Conservation (phyloP, 2,797 vertebrate genomes). For the Spheniscus humboldti region DNA sequence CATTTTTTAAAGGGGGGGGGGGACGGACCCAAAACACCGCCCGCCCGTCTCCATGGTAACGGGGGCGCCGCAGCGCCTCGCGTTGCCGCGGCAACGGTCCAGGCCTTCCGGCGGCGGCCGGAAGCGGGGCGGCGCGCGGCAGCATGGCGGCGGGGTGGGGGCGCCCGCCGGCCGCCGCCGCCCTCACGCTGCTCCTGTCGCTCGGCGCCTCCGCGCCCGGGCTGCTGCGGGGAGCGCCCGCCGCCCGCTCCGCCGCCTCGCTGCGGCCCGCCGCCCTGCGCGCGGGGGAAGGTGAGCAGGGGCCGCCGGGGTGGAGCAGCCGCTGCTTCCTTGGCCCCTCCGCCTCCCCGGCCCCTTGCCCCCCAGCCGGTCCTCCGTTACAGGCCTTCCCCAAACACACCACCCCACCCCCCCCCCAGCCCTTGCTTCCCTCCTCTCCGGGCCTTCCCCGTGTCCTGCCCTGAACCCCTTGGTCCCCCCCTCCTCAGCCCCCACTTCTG, state of each 20-base stretch:
- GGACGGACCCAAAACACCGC: accelerated
- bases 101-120: conserved; percentile 22
- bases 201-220: too few species aligned
- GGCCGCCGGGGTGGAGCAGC: background rate
- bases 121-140: background rate
- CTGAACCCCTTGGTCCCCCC: accelerated
- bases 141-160: background rate
- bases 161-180: accelerated
- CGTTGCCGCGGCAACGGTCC: background rate
- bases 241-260: background rate
- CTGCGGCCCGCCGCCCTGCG: background rate
- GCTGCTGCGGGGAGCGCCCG: too few species aligned
- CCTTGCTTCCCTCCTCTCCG: background rate
- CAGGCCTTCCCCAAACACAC: too few species aligned
- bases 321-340: background rate
- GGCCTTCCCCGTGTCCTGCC: too few species aligned
- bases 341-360: too few species aligned
- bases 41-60: background rate
- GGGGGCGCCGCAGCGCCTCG: background rate
- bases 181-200: too few species aligned
- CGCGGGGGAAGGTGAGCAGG: conserved; percentile 42
- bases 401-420: background rate
- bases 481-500: accelerated
- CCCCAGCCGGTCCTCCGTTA: accelerated
- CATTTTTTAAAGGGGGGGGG: accelerated